phyloP scores from a whole-genome alignment of 2,888 invertebrate genomes.

The Drosophila helvetica region DNA sequence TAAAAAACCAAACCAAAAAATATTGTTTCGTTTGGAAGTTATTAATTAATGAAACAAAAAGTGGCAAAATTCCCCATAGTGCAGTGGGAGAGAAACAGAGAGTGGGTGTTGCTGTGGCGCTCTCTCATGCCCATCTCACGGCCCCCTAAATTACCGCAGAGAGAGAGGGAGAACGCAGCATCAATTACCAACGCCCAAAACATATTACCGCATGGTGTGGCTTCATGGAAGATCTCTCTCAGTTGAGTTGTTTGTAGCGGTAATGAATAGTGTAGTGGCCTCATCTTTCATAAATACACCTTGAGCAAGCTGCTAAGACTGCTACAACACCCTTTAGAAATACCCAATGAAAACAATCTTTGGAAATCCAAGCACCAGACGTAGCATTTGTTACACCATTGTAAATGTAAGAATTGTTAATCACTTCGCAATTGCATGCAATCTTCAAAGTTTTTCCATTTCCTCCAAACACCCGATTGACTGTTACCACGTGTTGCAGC shows the following conservation, averaged over 20 bases:
- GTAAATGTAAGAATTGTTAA: neutral
- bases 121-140: too few relatives aligned
- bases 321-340: neutral
- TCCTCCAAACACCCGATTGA: neutral
- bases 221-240: neutral
- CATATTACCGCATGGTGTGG: neutral
- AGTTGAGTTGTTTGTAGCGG: too few relatives aligned
- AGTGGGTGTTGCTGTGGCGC: too few relatives aligned
- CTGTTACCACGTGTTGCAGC: neutral
- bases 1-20: too few relatives aligned
- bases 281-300: neutral
- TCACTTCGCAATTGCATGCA: neutral
- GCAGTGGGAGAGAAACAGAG: too few relatives aligned
- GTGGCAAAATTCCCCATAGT: too few relatives aligned
- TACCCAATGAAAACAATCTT: too few relatives aligned
- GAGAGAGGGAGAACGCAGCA: conserved; percentile 7
- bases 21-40: too few relatives aligned
- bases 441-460: neutral
- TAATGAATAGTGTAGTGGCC: too few relatives aligned
- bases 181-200: neutral
- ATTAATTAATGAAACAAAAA: too few relatives aligned
- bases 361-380: neutral
- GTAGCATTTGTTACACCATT: neutral
- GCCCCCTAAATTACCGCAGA: too few relatives aligned
- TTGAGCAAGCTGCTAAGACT: neutral